Base-by-base conservation (phyloP, 2,888 invertebrate genomes). In the Lasioglossum zephyrum region DNA sequence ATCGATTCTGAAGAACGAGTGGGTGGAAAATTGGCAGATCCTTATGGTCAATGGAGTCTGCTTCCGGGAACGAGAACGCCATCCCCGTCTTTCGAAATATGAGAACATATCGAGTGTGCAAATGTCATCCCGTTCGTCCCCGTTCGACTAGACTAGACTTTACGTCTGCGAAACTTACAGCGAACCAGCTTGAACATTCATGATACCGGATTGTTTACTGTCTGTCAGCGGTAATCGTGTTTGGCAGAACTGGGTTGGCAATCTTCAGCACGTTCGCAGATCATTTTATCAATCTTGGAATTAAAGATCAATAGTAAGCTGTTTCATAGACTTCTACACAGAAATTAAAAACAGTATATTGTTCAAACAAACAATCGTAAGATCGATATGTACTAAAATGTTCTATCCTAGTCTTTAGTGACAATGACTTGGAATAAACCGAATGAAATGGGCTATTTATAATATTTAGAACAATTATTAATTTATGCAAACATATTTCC, bases 11-110 rank as follows among this genome's bases (percentile, higher is more conserved):
- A 47, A 36, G 80, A 79, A 74, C 66, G 85, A 81, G 87, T 70
- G n/a, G 69, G 47, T 70, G 80, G 88, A 83, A 82, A 90, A 88
- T 89, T 79, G 85, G 73, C 47, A 66, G 72, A 88, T 88, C 75
- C 76, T 89, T 89, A 76, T 82, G 81, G 78, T 74, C 77, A 78
- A 84, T 75, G 75, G 75, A 81, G 70, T 79, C 22, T 53, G 73
- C 79, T 85, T 82, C 76, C 53, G 44, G 63, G n/a, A 79, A 88
- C 86, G 86, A 83, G 73, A 63, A 57, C 39, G n/a, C 47, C 53
- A 63, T 47, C 26, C 47, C 39, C 69, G 60, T 84, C 76, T 57
- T 41, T 74, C 57, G 77, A 78, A 85, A 85, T 70, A 89, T 75
- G 75, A 69, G 86, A 79, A 72, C 75, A 82, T 41, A 86, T 89